Evolutionary conservation across 2,113 vertebrate species (phyloP), one percentile per base, ranked within the genome.

Genomic region (Archocentrus centrarchus): DNA sequence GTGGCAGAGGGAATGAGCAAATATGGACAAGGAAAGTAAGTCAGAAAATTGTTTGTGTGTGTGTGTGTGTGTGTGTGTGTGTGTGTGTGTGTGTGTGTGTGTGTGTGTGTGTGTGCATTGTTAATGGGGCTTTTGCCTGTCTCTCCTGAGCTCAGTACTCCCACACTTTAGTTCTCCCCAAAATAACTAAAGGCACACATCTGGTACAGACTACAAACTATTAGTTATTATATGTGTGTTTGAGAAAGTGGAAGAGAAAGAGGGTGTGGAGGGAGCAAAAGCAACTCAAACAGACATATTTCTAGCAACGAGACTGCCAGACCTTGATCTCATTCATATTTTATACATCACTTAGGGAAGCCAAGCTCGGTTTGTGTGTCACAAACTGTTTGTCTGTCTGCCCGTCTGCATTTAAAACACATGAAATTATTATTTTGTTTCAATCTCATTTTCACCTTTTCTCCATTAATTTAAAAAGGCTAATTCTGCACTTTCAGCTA

Each of bases 271-370:
- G 17, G 13, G 11, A 59, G 7, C 13, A 22, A 79, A 22, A 84
- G 7, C 22, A 85, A 75, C 73, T 63, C 66, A 84, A 24, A 24
- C 24, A 24, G 83, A 85, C 75, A 80, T 85, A 79, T 83, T 90
- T 81, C 59, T 59, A 76, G 60, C 62, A 35, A 55, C n/a, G n/a
- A 20, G 59, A 59, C 44, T 63, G 75, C 88, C 90, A 85, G 70
- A 91, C 62, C 57, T 84, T 60, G 55, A 86, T 80, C 73, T 91
- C 83, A 91, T 94, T 89, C 77, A 94, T 91, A 90, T 91, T 87
- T 93, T 35, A 93, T 80, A 81, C 13, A 85, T 80, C 63, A 73
- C 80, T 44, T 62, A 81, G 55, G 73, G 78, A 85, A 59, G 59
- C 41, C 8, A 59, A 47, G 62, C 50, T 80, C 22, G 41, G 59